Evolutionary conservation across 2,797 vertebrate genomes (phyloP).

Genomic region (Esox masquinongy): DNA sequence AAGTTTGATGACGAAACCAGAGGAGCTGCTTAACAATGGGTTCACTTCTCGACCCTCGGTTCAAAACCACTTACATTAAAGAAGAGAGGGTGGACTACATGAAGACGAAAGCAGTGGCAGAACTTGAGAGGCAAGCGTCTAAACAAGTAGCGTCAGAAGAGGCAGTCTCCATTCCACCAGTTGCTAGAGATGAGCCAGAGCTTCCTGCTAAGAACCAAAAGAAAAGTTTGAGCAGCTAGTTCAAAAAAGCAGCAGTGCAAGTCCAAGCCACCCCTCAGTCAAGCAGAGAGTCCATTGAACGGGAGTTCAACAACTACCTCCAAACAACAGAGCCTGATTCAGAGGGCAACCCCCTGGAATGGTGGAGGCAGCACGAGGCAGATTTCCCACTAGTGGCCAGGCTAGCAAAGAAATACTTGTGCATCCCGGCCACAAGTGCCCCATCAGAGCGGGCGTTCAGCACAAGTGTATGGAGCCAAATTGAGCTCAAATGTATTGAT

Average conservation of each 20-base stretch:
- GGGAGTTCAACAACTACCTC: constrained; percentile 7
- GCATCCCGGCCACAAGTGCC: constrained; percentile 19
- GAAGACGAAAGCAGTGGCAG: too few species aligned
- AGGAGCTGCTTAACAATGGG: too few species aligned
- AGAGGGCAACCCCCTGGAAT: constrained; percentile 11
- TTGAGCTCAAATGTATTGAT: too few species aligned
- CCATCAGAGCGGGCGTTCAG: constrained; percentile 8
- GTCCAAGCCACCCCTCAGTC: not conserved
- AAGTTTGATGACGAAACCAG: too few species aligned
- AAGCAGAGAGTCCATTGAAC: constrained; percentile 14
- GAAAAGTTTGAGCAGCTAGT: constrained; percentile 13
- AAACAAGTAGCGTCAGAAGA: not conserved
- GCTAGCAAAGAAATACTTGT: constrained; percentile 9
- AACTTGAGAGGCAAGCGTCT: not conserved
- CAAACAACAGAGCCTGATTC: not conserved
- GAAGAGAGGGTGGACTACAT: too few species aligned
- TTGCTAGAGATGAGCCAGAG: not conserved
- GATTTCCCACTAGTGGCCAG: constrained; percentile 14
- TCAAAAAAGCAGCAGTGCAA: not conserved
- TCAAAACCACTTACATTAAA: too few species aligned
- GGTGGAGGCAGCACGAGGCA: constrained; percentile 18
- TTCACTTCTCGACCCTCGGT: too few species aligned
- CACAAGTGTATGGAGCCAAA: too few species aligned
- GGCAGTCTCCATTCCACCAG: not conserved
- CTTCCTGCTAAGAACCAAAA: not conserved